Conservation (phyloP, 2,113 vertebrate species). For the Microtus richardsoni region DNA sequence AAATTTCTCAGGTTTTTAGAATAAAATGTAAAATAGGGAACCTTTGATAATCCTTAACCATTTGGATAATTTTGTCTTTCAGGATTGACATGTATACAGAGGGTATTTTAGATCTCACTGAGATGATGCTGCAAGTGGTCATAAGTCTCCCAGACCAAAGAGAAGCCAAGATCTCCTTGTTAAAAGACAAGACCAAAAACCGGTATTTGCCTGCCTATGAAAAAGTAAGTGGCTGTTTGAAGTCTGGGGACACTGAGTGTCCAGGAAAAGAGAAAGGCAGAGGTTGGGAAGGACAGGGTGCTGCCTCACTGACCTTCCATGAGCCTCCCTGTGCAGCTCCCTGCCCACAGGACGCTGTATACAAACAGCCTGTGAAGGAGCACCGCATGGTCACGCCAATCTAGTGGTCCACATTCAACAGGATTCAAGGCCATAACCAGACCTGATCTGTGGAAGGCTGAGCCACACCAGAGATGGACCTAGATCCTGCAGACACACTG, state of each 20-base stretch:
- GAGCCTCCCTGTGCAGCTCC: too few relatives aligned
- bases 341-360: too few relatives aligned
- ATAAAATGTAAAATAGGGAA: not conserved
- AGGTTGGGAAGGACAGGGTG: too few relatives aligned
- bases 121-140: conserved; percentile 78
- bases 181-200: too few relatives aligned
- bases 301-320: too few relatives aligned
- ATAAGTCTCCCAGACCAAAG: conserved; percentile 69
- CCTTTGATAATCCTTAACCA: not conserved
- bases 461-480: not conserved
- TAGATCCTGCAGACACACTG: not conserved
- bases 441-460: not conserved
- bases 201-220: too few relatives aligned
- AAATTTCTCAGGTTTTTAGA: not conserved
- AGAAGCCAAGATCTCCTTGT: conserved; percentile 60
- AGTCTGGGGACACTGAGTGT: too few relatives aligned
- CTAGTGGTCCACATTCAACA: not conserved
- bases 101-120: conserved; percentile 85
- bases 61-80: conserved; percentile 64
- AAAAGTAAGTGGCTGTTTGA: too few relatives aligned
- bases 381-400: not conserved
- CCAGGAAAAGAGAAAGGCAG: too few relatives aligned
- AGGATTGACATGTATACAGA: conserved; percentile 92
- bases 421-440: not conserved
- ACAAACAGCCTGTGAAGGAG: too few relatives aligned